Evolutionary conservation across 2,888 invertebrate species (phyloP), one percentile per base, ranked within the genome.

Genomic region (Archaeoteleia sp.): DNA sequence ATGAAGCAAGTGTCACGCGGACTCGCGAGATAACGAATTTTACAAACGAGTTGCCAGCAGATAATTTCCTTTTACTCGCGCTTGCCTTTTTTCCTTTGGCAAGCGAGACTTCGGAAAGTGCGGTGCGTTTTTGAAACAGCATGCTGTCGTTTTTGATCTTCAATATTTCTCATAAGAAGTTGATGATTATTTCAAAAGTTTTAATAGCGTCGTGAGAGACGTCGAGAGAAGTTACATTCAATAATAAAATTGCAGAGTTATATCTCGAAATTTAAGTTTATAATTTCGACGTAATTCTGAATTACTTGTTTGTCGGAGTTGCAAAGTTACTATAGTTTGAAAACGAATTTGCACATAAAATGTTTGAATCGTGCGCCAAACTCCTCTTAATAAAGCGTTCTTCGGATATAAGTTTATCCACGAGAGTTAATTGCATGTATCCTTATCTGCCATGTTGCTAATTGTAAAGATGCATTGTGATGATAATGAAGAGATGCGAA

Each of bases 11-110:
- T 60, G 74, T 73, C 75, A 67, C 67, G 55, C 55, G 48, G 62
- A 63, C 63, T 49, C 54, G 58, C 45, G 72, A 74, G 80, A 80
- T 80, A 80, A 79, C 79, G 75, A 79, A 80, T 76, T 76, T 78
- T 75, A 76, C 73, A 75, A 77, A 79, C 75, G 72, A 72, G 53
- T 53, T 57, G 23, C 51, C 12, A 34, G 35, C 13, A 53, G 48
- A 55, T 67, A 54, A 48, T 53, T 30, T 14, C 35, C 17, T 43
- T 61, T 49, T 25, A 20, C 14, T 35, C 14, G 1, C 42, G n/a
- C 20, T 15, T 14, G 34, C 20, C 48, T 17, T 37, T 42, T n/a
- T 45, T 53, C 1, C 13, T 53, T 23, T 37, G 13, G 14, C 13
- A 13, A 13, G 35, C 13, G 35, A 13, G 5, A 12, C 35, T 14